A percentile compares a stretch with the other conserved stretches of the same genome.
Conservation (phyloP, 1,140 invertebrate genomes). For the Apis laboriosa region DNA sequence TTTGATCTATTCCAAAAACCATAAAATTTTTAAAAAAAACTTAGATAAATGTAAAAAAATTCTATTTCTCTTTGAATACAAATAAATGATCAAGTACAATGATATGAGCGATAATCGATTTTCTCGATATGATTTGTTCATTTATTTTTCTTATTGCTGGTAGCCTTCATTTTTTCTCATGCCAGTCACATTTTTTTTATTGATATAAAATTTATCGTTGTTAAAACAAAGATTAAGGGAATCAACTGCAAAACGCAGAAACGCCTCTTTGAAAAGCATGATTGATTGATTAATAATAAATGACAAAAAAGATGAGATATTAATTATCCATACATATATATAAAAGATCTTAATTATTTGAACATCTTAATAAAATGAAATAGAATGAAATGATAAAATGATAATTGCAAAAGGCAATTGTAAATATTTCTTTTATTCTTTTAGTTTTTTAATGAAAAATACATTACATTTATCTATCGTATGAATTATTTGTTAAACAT, state of each 20-base stretch:
- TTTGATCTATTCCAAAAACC: too few species aligned
- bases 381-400: too few species aligned
- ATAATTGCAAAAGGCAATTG: too few species aligned
- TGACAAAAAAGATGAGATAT: neutral
- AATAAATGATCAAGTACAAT: neutral
- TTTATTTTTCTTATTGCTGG: neutral
- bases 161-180: neutral
- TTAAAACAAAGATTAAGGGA: neutral
- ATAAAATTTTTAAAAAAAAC: too few species aligned
- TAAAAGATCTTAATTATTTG: neutral
- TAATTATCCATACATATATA: constrained; percentile 3
- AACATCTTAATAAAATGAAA: too few species aligned
- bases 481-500: neutral
- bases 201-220: neutral
- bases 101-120: neutral
- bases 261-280: neutral
- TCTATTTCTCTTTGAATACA: neutral
- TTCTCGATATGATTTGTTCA: neutral
- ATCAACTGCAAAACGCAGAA: neutral
- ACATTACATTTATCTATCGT: neutral
- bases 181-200: neutral
- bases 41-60: too few species aligned
- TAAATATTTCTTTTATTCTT: neutral
- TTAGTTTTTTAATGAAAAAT: neutral
- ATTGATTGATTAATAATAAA: neutral